phyloP scores from a whole-genome alignment of 2,113 vertebrate species.

The Quiscalus mexicanus region DNA sequence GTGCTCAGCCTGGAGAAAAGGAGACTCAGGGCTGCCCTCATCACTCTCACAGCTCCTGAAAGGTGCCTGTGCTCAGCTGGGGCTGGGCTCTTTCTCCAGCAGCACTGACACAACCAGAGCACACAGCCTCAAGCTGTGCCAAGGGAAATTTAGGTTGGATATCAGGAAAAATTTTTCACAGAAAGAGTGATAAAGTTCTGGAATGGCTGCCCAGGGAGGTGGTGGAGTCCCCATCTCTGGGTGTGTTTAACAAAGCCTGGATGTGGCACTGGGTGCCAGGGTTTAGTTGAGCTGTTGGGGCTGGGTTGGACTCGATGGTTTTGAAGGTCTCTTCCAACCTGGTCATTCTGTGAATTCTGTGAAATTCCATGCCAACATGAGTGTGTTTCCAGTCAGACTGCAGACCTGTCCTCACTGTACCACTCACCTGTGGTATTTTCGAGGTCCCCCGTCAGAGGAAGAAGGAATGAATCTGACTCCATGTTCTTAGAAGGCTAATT shows the following conservation, averaged over 20 bases:
- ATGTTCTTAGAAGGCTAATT: too few relatives aligned
- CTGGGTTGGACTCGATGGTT: not conserved
- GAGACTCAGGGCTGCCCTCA: not conserved
- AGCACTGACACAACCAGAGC: not conserved
- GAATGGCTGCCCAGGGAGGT: not conserved
- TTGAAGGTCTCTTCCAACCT: not conserved
- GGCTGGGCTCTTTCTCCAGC: not conserved
- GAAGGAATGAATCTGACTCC: too few relatives aligned
- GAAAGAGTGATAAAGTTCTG: not conserved
- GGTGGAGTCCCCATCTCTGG: not conserved
- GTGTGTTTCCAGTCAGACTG: not conserved
- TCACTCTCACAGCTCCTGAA: not conserved
- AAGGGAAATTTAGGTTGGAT: not conserved
- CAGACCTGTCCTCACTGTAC: not conserved
- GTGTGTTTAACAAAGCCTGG: not conserved
- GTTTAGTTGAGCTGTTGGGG: not conserved
- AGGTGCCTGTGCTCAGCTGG: not conserved
- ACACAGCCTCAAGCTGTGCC: accelerated
- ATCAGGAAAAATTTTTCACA: accelerated
- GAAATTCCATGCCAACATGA: accelerated
- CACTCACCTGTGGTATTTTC: not conserved
- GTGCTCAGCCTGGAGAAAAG: not conserved
- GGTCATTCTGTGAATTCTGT: not conserved
- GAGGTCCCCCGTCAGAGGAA: too few relatives aligned
- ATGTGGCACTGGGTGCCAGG: not conserved